These are phyloP conservation scores for Portevinia maculata DNA, from an alignment of 2,888 invertebrate species.

Conservation along the genomic window DNA sequence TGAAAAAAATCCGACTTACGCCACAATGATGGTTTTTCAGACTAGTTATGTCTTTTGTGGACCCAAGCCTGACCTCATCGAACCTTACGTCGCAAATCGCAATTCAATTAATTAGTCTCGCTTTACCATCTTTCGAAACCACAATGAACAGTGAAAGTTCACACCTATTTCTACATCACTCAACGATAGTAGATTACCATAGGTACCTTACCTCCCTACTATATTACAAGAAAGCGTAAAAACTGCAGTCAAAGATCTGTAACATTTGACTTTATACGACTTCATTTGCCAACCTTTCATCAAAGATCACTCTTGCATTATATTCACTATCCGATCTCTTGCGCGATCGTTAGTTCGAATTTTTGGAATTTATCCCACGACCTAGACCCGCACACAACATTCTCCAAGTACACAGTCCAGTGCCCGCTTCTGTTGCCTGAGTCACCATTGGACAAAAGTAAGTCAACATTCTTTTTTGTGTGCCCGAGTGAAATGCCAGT, in stretches of 20 bases:
- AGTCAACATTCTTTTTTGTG: slow-evolving; percentile 13
- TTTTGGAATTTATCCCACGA: slow-evolving; percentile 54
- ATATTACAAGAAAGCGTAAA: slow-evolving; percentile 24
- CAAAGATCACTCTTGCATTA: slow-evolving; percentile 9
- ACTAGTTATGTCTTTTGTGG: slow-evolving; percentile 1
- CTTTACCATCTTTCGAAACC: slow-evolving; percentile 16
- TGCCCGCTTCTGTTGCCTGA: slow-evolving; percentile 6
- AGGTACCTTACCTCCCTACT: too few species aligned
- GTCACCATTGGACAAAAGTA: slow-evolving; percentile 23
- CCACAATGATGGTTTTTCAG: neutral
- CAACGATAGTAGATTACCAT: slow-evolving; percentile 8
- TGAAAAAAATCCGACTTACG: too few species aligned
- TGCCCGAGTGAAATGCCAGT: slow-evolving; percentile 31
- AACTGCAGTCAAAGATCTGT: slow-evolving; percentile 22
- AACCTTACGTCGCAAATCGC: neutral
- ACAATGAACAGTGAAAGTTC: slow-evolving; percentile 45
- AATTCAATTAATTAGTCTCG: slow-evolving; percentile 19
- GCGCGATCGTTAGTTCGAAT: slow-evolving; percentile 4
- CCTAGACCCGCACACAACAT: slow-evolving; percentile 29
- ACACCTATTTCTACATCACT: slow-evolving; percentile 1
- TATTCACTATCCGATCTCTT: slow-evolving; percentile 18
- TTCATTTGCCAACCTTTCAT: slow-evolving; percentile 20
- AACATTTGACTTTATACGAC: slow-evolving; percentile 25
- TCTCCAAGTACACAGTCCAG: slow-evolving; percentile 8
- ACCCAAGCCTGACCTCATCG: slow-evolving; percentile 10